Base-by-base conservation (phyloP, 30 jellyfish, hydroid and myxozoan species). In the Haliclystus octoradiatus region DNA sequence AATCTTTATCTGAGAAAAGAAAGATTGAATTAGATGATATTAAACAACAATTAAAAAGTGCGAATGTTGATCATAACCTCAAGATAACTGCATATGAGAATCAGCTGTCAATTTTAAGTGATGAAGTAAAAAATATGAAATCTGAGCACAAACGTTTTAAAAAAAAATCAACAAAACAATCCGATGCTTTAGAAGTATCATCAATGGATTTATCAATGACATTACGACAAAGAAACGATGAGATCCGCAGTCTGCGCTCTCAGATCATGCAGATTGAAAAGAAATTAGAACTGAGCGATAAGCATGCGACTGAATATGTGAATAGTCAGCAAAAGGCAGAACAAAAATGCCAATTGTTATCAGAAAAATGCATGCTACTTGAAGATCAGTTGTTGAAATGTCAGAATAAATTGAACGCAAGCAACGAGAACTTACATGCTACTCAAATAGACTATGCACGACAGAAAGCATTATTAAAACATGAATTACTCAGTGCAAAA, bases 1-100 rank as follows among this genome's bases (percentile, higher is more conserved):
- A 82, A 72, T 76, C 57, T 50, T 22, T 52, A 25, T 29, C 72
- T 2, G 94, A 80, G 52, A 40, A n/a, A 15, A 50, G 79, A 57
- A 68, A 80, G 50, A 63, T 69, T 28, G 94, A 80, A 77, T 81
- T 80, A 30, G 13, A 65, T 1, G 19, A 40, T 9, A 9, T 40
- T 9, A 9, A 19, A 40, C 57, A 40, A 19, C 57, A 40, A 40
- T 40, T 40, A 40, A 19, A 40, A 40, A 19, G 57, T 19, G 19
- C 57, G 19, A 9, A 19, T 9, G 9, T 19, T 5, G 57, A 40
- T 19, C 57, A 40, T 5, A 40, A 40, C 14, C 19, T 19, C 9
- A 9, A 40, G 57, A 40, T 40, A 5, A 19, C 14, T 19, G 19
- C 9, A 40, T 40, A 40, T 19, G 57, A 40, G 19, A 9, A 19